Conservation (phyloP, 2,888 invertebrate species). For the Villa cingulata region DNA sequence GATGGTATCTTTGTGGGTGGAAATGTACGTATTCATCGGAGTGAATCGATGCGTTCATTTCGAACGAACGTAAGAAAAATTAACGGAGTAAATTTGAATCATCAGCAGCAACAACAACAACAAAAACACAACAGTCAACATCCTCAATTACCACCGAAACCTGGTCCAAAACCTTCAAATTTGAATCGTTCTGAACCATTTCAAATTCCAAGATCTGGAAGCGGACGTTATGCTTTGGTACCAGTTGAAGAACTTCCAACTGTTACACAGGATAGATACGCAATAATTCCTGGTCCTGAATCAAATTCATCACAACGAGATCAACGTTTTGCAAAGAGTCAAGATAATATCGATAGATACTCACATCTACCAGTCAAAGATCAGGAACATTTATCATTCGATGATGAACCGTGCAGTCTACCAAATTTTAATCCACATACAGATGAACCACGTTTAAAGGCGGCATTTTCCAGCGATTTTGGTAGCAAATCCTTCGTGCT, state of each 20-base stretch:
- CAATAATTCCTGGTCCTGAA: conserved; percentile 29
- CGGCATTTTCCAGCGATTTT: conserved; percentile 36
- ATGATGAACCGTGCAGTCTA: conserved; percentile 29
- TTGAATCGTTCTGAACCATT: conserved; percentile 8
- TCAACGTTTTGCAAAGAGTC: conserved; percentile 31
- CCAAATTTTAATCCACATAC: conserved; percentile 22
- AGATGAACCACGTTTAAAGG: conserved; percentile 24
- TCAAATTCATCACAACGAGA: conserved; percentile 29
- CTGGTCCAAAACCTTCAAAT: conserved; percentile 17
- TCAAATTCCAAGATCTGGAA: conserved; percentile 23
- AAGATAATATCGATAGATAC: conserved; percentile 30
- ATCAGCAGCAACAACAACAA: conserved; percentile 15
- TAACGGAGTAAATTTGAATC: conserved; percentile 17
- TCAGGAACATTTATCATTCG: conserved; percentile 24
- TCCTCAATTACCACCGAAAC: conserved; percentile 18
- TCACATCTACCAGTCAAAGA: conserved; percentile 18
- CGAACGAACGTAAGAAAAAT: conserved; percentile 10
- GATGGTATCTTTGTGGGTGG: conserved; percentile 19
- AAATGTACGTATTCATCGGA: conserved; percentile 29
- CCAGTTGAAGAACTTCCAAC: conserved; percentile 35
- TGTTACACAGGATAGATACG: conserved; percentile 24
- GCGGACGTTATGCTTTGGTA: conserved; percentile 39
- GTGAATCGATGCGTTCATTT: conserved; percentile 35
- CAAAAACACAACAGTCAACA: too few relatives aligned
- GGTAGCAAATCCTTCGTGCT: conserved; percentile 33